These are phyloP conservation scores for Saguinus imperator DNA, from an alignment of 2,113 vertebrate genomes.

Conservation along the genomic window DNA sequence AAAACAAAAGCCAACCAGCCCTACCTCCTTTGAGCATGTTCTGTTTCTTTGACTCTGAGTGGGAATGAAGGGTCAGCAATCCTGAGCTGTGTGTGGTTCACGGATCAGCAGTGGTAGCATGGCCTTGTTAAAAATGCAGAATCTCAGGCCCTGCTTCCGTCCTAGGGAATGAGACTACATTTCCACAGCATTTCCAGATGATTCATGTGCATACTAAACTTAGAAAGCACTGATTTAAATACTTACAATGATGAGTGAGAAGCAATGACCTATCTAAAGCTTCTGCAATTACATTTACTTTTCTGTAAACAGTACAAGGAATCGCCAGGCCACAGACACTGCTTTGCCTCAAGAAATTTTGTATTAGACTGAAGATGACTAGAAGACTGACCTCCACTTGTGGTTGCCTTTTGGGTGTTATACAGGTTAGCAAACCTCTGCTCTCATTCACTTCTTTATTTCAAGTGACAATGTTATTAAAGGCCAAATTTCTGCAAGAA, in stretches of 20 bases:
- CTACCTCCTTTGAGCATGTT: rapidly evolving
- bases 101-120: too few relatives aligned
- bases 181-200: background rate
- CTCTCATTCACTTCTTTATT: background rate
- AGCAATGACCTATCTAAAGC: background rate
- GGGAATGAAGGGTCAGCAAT: too few relatives aligned
- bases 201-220: rapidly evolving
- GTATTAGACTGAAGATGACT: rapidly evolving
- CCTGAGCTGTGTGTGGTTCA: background rate
- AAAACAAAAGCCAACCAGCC: background rate
- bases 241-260: background rate
- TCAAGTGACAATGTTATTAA: background rate
- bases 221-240: background rate
- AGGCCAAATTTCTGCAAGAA: background rate
- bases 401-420: rapidly evolving
- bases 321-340: background rate
- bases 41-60: background rate
- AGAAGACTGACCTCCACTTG: background rate
- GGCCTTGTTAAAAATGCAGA: background rate
- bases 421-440: background rate
- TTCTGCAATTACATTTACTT: background rate
- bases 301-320: background rate
- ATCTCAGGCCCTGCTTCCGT: background rate
- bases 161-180: background rate
- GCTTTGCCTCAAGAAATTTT: background rate